Evolutionary conservation across 2,797 vertebrate genomes (phyloP).

Genomic region (Taenioides sp.): DNA sequence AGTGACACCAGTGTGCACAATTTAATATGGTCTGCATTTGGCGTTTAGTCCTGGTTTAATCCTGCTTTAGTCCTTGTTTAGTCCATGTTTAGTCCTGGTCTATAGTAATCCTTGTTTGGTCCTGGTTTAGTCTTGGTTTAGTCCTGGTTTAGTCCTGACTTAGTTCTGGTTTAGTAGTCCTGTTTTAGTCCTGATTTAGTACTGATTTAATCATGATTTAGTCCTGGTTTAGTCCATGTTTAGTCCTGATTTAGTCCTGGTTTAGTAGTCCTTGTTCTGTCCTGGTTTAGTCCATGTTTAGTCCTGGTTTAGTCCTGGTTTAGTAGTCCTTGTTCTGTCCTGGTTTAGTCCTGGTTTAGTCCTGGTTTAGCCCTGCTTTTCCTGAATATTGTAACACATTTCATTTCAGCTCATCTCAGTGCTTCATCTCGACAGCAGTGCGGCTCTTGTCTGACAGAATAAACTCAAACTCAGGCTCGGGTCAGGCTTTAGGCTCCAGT

Average conservation of each 20-base stretch:
- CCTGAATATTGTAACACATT: too few relatives aligned
- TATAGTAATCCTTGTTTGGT: too few relatives aligned
- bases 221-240: not conserved
- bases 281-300: not conserved
- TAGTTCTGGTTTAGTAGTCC: too few relatives aligned
- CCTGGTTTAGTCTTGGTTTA: too few relatives aligned
- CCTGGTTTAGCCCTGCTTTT: not conserved
- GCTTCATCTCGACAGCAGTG: not conserved
- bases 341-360: not conserved
- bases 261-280: too few relatives aligned
- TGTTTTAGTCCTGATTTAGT: too few relatives aligned
- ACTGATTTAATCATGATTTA: too few relatives aligned
- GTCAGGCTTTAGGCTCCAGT: not conserved
- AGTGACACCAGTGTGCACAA: too few relatives aligned
- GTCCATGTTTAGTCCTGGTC: not conserved
- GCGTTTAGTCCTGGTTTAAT: not conserved
- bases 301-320: not conserved
- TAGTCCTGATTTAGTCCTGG: not conserved
- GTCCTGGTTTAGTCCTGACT: too few relatives aligned
- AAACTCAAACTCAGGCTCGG: not conserved
- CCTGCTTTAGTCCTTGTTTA: not conserved
- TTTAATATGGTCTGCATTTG: too few relatives aligned
- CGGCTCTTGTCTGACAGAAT: not conserved
- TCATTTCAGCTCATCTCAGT: not conserved
- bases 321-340: not conserved